Conservation (phyloP, 2,888 invertebrate genomes). For the Coenonympha arcania region DNA sequence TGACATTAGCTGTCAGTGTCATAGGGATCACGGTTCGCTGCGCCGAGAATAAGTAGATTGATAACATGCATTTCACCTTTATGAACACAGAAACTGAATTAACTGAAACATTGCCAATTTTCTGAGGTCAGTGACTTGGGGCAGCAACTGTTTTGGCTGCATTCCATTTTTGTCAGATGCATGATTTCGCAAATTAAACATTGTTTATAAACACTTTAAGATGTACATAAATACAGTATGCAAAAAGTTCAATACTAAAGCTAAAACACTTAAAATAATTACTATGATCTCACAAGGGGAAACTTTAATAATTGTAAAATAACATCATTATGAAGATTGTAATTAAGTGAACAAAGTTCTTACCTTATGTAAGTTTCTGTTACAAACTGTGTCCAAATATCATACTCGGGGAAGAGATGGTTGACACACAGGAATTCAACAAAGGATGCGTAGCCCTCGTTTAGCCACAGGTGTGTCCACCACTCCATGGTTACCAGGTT, state of each 20-base stretch:
- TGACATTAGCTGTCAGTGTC: no score
- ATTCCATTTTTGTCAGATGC: constrained; percentile 16
- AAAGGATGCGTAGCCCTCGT: constrained; percentile 97
- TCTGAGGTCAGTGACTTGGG: constrained; percentile 20
- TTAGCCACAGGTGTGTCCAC: constrained; percentile 98
- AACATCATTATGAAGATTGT: no score
- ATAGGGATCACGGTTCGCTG: no score
- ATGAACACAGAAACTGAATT: neutral
- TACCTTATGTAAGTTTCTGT: constrained; percentile 85
- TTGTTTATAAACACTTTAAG: constrained; percentile 3
- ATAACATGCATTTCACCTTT: neutral
- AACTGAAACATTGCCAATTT: constrained; percentile 19
- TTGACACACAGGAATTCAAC: constrained; percentile 96
- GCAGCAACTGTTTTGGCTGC: constrained; percentile 15
- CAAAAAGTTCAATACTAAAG: no score
- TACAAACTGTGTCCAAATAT: constrained; percentile 98
- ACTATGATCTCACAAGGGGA: no score
- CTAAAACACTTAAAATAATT: no score
- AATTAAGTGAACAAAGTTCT: constrained; percentile 11
- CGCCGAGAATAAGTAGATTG: no score
- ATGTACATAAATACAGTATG: neutral
- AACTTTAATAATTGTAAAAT: no score
- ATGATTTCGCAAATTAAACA: constrained; percentile 11
- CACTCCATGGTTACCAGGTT: constrained; percentile 98
- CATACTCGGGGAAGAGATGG: constrained; percentile 93